Evolutionary conservation across 2,888 invertebrate genomes (phyloP).

Genomic region (Clepsis dumicolana): DNA sequence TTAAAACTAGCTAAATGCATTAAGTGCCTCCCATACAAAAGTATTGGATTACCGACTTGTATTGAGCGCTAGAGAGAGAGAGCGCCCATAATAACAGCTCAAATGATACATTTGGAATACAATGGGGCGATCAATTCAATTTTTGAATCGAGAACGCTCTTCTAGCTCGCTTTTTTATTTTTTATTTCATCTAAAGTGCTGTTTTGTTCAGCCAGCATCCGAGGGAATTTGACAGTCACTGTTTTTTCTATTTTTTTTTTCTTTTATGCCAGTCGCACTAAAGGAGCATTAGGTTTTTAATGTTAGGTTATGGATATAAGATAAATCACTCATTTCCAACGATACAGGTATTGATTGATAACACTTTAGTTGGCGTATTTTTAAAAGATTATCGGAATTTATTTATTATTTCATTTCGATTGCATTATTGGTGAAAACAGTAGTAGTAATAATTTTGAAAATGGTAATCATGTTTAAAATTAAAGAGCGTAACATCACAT

Average conservation of each 20-base stretch:
- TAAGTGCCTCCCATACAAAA: conserved; percentile 86
- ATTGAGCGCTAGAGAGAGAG: conserved; percentile 81
- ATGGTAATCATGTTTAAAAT: conserved; percentile 48
- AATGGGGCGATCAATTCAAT: conserved; percentile 87
- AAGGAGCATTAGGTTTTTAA: conserved; percentile 64
- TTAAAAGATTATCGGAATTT: conserved; percentile 5
- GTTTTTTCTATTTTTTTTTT: conserved; percentile 80
- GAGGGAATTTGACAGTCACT: conserved; percentile 85
- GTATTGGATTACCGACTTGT: conserved; percentile 85
- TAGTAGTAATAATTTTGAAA: background rate
- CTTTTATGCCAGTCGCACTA: conserved; percentile 53
- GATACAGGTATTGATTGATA: conserved; percentile 41
- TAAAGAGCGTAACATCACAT: conserved; percentile 74
- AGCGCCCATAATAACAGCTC: conserved; percentile 85
- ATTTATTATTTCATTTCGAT: background rate
- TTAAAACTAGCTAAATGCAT: conserved; percentile 65
- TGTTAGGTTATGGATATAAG: conserved; percentile 66
- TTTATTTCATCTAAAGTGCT: conserved; percentile 84
- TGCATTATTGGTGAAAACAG: background rate
- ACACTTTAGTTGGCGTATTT: conserved; percentile 33
- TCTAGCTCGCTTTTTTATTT: conserved; percentile 77
- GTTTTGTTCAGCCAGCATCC: conserved; percentile 85
- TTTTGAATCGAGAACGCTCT: conserved; percentile 86
- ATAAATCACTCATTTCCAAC: conserved; percentile 46
- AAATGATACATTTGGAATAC: conserved; percentile 87